Evolutionary conservation across 2,113 vertebrate species (phyloP).

Genomic region (Stomatorhinus ivindoensis): DNA sequence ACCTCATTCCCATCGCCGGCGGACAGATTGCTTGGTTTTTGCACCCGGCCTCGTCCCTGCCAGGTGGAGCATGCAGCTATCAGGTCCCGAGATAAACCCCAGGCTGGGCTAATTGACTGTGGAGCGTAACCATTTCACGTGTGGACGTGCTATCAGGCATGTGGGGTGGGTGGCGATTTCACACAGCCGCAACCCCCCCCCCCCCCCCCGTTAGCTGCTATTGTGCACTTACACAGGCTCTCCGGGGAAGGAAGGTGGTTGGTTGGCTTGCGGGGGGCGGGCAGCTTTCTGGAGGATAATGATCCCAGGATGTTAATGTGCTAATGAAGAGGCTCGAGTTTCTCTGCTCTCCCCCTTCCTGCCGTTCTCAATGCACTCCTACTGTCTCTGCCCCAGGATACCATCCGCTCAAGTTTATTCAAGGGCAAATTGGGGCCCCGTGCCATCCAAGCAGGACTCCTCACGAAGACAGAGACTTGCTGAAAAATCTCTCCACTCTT

Average conservation of each 20-base stretch:
- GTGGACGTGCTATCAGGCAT: constrained; percentile 29
- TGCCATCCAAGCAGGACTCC: background rate
- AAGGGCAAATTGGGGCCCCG: background rate
- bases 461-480: background rate
- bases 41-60: constrained; percentile 50
- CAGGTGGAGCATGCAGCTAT: constrained; percentile 65
- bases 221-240: background rate
- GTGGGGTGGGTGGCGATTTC: constrained; percentile 28
- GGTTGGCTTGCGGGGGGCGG: constrained; percentile 36
- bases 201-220: background rate
- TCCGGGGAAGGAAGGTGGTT: constrained; percentile 20
- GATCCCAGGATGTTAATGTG: constrained; percentile 50
- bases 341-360: constrained; percentile 29
- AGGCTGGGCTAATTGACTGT: constrained; percentile 66
- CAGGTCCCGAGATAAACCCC: constrained; percentile 55
- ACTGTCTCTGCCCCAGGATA: background rate
- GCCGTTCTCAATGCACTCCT: constrained; percentile 8
- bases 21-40: constrained; percentile 66
- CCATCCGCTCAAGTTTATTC: constrained; percentile 4
- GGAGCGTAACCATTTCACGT: constrained; percentile 58
- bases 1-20: constrained; percentile 59
- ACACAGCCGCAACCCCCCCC: background rate
- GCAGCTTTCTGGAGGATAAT: constrained; percentile 45
- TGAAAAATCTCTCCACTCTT: background rate
- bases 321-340: constrained; percentile 42